Conservation (phyloP, 1,140 invertebrate species). For the Euwallacea similis region DNA sequence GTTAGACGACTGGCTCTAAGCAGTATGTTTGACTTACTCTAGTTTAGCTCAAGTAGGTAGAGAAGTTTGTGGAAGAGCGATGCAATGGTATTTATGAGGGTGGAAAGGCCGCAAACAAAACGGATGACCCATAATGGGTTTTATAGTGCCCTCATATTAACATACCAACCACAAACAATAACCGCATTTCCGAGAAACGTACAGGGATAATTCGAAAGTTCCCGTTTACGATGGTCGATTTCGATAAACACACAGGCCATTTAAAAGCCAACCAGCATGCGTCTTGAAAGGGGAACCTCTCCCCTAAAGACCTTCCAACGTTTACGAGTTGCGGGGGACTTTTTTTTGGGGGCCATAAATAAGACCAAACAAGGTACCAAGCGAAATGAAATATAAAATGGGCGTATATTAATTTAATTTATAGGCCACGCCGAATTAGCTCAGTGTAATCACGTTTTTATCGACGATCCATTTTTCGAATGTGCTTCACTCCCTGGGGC, state of each 20-base stretch:
- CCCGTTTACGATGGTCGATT: constrained; percentile 1
- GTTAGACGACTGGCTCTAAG: too few relatives aligned
- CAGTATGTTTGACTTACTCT: too few relatives aligned
- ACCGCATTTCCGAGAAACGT: too few relatives aligned
- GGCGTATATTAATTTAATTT: constrained; percentile 48
- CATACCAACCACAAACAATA: too few relatives aligned
- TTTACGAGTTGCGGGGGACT: constrained; percentile 39
- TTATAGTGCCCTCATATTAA: too few relatives aligned
- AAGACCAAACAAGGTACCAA: constrained; percentile 48
- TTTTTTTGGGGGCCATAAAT: constrained; percentile 47
- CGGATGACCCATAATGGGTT: too few relatives aligned
- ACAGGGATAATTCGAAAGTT: constrained; percentile 3
- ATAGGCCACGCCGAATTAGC: constrained; percentile 43
- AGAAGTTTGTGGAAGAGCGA: too few relatives aligned
- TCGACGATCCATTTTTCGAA: too few relatives aligned
- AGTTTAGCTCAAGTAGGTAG: too few relatives aligned
- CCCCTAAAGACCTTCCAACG: constrained; percentile 13
- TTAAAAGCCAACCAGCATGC: constrained; percentile 21
- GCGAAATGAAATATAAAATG: constrained; percentile 49
- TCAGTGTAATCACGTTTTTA: neutral
- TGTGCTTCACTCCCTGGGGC: too few relatives aligned
- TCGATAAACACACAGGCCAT: neutral
- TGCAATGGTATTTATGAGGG: too few relatives aligned
- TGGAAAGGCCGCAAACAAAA: too few relatives aligned
- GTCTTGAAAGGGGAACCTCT: constrained; percentile 21